Evolutionary conservation across 1,140 invertebrate species (phyloP), one percentile per base, ranked within the genome.

Genomic region (Grapholita molesta): DNA sequence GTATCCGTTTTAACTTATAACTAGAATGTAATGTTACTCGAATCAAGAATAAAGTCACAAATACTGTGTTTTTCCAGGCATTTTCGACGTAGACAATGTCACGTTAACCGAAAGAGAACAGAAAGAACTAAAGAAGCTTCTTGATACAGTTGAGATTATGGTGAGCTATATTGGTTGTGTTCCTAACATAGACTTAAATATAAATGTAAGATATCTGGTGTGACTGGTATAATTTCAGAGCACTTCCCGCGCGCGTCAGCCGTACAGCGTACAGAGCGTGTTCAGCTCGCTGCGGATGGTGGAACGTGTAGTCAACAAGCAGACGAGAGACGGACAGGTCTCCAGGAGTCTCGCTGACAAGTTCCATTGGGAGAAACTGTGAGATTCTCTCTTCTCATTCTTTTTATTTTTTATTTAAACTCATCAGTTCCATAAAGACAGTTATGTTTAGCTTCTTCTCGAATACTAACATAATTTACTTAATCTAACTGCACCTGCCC

Each of bases 341-440:
- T 89, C 87, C 0, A 84, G 86, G 30, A 66, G 76, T 0, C 71
- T 89, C 5, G 89, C 86, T 8, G 70, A 76, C 21, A 88, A 83
- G 68, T 90, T 90, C 72, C 70, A 88, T 42, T 90, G 87, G 86
- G 83, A 88, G 1, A 89, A 86, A 70, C 64, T 89, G 83, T 86
- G 28, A 80, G 86, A 48, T 21, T 48, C 12, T 48, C 8, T 48
- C 8, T 21, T n/a, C 6, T 15, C 12, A 6, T 15, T 15, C 18
- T 5, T 48, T 21, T 48, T 18, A 15, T 38, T n/a, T n/a, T n/a
- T n/a, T n/a, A n/a, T n/a, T n/a, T n/a, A n/a, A n/a, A n/a, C n/a
- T n/a, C n/a, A n/a, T n/a, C n/a, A n/a, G n/a, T n/a, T n/a, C n/a
- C n/a, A n/a, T n/a, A n/a, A n/a, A n/a, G n/a, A n/a, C n/a, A n/a